Conservation (phyloP, 2,888 invertebrate genomes). For the Danaus chrysippus region DNA sequence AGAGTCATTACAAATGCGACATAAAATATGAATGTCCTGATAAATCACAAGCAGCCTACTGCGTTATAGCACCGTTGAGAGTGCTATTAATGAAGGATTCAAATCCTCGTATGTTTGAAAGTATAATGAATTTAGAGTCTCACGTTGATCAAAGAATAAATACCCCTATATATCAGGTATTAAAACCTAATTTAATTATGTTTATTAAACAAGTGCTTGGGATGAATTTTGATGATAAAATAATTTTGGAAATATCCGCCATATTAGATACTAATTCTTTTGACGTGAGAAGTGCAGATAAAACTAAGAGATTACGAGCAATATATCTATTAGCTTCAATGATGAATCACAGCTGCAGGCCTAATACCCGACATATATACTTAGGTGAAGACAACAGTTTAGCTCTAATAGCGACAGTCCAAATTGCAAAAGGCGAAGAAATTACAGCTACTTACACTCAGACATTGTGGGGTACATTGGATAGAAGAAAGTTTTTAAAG, state of each 20-base stretch:
- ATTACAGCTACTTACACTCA: slow-evolving; percentile 86
- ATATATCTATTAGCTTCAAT: slow-evolving; percentile 83
- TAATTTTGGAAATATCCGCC: slow-evolving; percentile 81
- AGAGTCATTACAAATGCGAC: slow-evolving; percentile 77
- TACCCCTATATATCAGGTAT: slow-evolving; percentile 79
- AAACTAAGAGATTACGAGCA: slow-evolving; percentile 76
- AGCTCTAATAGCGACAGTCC: slow-evolving; percentile 81
- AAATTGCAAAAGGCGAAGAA: slow-evolving; percentile 82
- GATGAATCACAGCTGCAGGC: slow-evolving; percentile 85
- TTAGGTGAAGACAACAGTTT: slow-evolving; percentile 79
- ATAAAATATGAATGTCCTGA: slow-evolving; percentile 70
- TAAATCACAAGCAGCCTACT: slow-evolving; percentile 80
- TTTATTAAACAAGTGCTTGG: slow-evolving; percentile 80
- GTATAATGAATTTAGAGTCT: slow-evolving; percentile 76
- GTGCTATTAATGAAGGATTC: slow-evolving; percentile 79
- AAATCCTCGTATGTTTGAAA: slow-evolving; percentile 76
- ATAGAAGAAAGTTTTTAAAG: slow-evolving; percentile 80
- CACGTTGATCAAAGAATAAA: slow-evolving; percentile 81
- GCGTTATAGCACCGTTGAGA: slow-evolving; percentile 82
- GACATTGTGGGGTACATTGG: slow-evolving; percentile 83
- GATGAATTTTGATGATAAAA: slow-evolving; percentile 76
- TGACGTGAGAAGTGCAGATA: slow-evolving; percentile 79
- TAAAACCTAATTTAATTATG: slow-evolving; percentile 81
- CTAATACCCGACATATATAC: slow-evolving; percentile 85
- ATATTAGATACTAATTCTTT: slow-evolving; percentile 86